phyloP scores from a whole-genome alignment of 30 jellyfish, hydroid and myxozoan species.

The Catostylus mosaicus region DNA sequence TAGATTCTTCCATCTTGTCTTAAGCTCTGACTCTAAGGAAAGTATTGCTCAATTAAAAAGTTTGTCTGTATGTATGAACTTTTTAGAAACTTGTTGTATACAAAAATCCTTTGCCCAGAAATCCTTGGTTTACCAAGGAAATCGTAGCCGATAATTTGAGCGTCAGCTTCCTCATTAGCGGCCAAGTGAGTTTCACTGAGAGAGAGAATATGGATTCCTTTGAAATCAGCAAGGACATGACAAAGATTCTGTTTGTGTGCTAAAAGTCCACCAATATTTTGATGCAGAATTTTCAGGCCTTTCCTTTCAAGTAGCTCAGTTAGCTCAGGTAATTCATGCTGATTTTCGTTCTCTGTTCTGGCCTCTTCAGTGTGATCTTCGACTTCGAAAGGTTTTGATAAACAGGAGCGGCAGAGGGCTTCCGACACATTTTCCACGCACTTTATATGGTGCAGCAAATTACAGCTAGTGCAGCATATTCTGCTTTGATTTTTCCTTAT shows the following conservation, averaged over 20 bases:
- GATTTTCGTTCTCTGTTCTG: not conserved
- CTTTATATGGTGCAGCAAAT: slow-evolving; percentile 16
- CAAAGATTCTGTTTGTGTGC: slow-evolving; percentile 21
- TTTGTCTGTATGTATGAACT: not conserved
- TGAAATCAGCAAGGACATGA: not conserved
- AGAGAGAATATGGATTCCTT: not conserved
- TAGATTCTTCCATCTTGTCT: slow-evolving; percentile 33
- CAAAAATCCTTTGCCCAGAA: no score
- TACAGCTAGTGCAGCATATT: slow-evolving; percentile 25
- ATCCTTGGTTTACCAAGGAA: slow-evolving; percentile 1
- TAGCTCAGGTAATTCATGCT: slow-evolving; percentile 11
- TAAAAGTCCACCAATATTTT: slow-evolving; percentile 13
- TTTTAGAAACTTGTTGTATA: no score
- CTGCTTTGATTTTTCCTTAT: slow-evolving; percentile 42
- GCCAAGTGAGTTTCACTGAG: slow-evolving; percentile 24
- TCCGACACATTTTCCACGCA: slow-evolving; percentile 36
- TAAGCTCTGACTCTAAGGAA: slow-evolving; percentile 24
- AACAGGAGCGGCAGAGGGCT: slow-evolving; percentile 55
- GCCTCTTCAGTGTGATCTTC: slow-evolving; percentile 16
- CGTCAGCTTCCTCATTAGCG: slow-evolving; percentile 3
- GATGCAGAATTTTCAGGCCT: slow-evolving; percentile 29
- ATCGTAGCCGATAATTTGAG: not conserved
- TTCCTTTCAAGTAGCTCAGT: not conserved
- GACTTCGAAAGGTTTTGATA: slow-evolving; percentile 27
- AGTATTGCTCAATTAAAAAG: not conserved